Evolutionary conservation across 2,113 vertebrate genomes (phyloP).

Genomic region (Corydoras maculifer): DNA sequence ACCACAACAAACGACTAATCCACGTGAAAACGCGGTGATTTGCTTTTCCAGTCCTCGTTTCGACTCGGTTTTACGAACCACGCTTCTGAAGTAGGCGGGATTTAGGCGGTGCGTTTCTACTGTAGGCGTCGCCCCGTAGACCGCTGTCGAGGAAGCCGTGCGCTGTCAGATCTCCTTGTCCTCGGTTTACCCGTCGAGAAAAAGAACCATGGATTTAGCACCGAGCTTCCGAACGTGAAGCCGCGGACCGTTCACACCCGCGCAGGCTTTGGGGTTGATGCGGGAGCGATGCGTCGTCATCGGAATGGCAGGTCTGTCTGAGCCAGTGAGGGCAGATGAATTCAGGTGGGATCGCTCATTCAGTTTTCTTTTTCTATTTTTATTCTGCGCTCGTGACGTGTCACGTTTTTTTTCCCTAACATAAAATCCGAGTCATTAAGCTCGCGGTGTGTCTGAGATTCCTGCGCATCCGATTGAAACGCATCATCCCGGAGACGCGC

Average conservation of each 20-base stretch:
- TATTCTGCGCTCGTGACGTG: no score
- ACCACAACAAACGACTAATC: no score
- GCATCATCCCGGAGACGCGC: slow-evolving; percentile 19
- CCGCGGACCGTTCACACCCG: background rate
- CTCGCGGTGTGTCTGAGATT: slow-evolving; percentile 18
- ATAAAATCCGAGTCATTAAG: no score
- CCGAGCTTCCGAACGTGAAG: background rate
- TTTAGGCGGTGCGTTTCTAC: slow-evolving; percentile 17
- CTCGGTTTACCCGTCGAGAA: slow-evolving; percentile 21
- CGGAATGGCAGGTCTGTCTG: slow-evolving; percentile 29
- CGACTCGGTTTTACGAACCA: background rate
- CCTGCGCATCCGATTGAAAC: slow-evolving; percentile 34
- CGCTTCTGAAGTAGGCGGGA: slow-evolving; percentile 20
- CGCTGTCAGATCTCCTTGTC: slow-evolving; percentile 40
- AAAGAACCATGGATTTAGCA: slow-evolving; percentile 21
- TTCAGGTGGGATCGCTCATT: slow-evolving; percentile 49
- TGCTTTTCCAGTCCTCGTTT: background rate
- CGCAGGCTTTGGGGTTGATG: background rate
- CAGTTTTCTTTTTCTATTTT: slow-evolving; percentile 8
- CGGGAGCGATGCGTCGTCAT: slow-evolving; percentile 17
- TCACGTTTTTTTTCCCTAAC: no score
- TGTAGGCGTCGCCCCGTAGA: slow-evolving; percentile 39
- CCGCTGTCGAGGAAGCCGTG: slow-evolving; percentile 48
- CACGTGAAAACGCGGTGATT: no score
- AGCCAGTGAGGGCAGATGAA: slow-evolving; percentile 52